Evolutionary conservation across 2,888 invertebrate genomes (phyloP).

Genomic region (Muscina levida): DNA sequence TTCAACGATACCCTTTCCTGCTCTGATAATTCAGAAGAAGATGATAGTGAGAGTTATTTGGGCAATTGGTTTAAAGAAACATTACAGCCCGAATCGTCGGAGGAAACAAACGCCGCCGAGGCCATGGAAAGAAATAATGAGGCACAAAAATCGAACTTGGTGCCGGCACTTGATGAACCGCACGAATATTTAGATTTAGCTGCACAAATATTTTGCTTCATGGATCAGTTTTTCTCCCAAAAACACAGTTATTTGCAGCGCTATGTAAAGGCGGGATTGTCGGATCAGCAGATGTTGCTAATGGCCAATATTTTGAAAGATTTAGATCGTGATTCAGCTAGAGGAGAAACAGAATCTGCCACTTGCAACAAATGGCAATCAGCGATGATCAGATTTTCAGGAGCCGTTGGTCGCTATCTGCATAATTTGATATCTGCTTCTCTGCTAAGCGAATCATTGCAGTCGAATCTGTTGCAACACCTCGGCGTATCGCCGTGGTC

Average conservation of each 20-base stretch:
- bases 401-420: slow-evolving; percentile 79
- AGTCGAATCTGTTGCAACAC: slow-evolving; percentile 86
- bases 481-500: slow-evolving; percentile 88
- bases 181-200: slow-evolving; percentile 93
- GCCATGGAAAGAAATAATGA: slow-evolving; percentile 81
- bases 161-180: slow-evolving; percentile 89
- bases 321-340: slow-evolving; percentile 92
- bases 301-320: slow-evolving; percentile 94
- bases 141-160: slow-evolving; percentile 80
- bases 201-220: slow-evolving; percentile 91
- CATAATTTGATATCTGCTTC: slow-evolving; percentile 88
- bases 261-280: slow-evolving; percentile 85
- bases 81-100: slow-evolving; percentile 84
- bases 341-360: slow-evolving; percentile 84
- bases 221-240: slow-evolving; percentile 87
- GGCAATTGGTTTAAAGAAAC: slow-evolving; percentile 98
- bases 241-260: slow-evolving; percentile 82
- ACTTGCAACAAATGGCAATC: slow-evolving; percentile 79
- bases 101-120: slow-evolving; percentile 82
- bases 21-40: slow-evolving; percentile 94
- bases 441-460: slow-evolving; percentile 84
- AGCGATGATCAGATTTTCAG: slow-evolving; percentile 79
- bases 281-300: slow-evolving; percentile 93
- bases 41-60: slow-evolving; percentile 81
- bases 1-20: slow-evolving; percentile 96